Evolutionary conservation across 2,113 vertebrate species (phyloP), one percentile per base, ranked within the genome.

Genomic region (Sinocyclocheilus grahami): DNA sequence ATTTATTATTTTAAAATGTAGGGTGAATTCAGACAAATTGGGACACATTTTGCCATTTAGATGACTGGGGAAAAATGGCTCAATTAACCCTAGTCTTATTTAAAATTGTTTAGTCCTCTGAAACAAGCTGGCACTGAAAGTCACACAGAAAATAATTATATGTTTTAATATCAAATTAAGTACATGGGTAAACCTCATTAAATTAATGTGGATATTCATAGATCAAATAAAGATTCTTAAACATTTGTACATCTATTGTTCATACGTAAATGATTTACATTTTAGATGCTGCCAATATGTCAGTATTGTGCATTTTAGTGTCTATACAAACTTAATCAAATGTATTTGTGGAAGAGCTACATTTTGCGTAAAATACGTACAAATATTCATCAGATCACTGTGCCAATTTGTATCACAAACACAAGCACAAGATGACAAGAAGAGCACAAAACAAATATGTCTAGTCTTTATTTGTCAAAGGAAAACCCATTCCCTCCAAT

Each of bases 401-500:
- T 86, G 83, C 82, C 78, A 88, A 42, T 37, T 82, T 18, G 39
- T 48, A 58, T 72, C 30, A 63, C 30, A 27, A 46, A 83, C 42
- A 76, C 14, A 81, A 82, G 37, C 39, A 86, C 37, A 12, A 33
- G 30, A 82, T 42, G 62, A 24, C n/a, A 76, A 48, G 42, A 76
- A 48, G 20, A 83, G 63, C 30, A 16, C n/a, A 63, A 85, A 39
- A 62, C 78, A 79, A 79, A 79, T 79, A n/a, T 39, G 27, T 5
- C 3, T 53, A 18, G 27, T 33, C n/a, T 62, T 22, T 63, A 83
- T 86, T 83, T 53, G 84, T 83, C 84, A 88, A 78, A 88, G 78
- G 27, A 65, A 86, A 75, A 83, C 39, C 13, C 37, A 74, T 58
- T 62, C 77, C 14, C 48, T 82, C 11, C 9, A 30, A 53, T 72